Percentiles rank a stretch among this genome's conserved stretches.
Evolutionary conservation across 2,113 vertebrate genomes (phyloP).

Genomic region (Mionectes macconnelli): DNA sequence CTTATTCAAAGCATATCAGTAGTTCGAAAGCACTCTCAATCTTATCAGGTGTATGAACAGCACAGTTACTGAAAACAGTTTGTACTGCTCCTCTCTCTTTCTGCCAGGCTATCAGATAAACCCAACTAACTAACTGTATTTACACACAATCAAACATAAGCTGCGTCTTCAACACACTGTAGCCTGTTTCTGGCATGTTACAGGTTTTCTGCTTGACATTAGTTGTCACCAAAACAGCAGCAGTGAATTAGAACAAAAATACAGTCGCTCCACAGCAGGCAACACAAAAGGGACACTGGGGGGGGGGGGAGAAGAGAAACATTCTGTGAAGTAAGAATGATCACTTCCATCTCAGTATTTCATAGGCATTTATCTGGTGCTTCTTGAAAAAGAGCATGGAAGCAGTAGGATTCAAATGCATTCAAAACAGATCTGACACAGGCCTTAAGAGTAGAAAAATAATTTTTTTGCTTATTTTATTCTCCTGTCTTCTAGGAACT

Average conservation of each 20-base stretch:
- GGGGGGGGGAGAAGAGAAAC: neutral
- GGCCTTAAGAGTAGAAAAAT: neutral
- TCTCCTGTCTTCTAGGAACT: neutral
- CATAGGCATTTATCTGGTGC: neutral
- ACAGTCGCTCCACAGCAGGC: neutral
- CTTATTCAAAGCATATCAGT: constrained; percentile 85
- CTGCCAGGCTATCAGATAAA: constrained; percentile 81
- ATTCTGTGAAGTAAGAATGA: neutral
- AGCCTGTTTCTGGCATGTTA: constrained; percentile 33
- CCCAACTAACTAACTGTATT: constrained; percentile 80
- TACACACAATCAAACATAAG: constrained; percentile 77
- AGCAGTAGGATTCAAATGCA: neutral
- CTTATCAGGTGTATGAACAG: constrained; percentile 84
- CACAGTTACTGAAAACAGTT: constrained; percentile 80
- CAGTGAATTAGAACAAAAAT: constrained; percentile 29
- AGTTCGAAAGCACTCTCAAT: constrained; percentile 80
- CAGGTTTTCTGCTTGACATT: constrained; percentile 52
- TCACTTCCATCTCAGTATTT: neutral
- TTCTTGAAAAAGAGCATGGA: neutral
- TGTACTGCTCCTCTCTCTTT: constrained; percentile 74
- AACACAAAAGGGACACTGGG: neutral
- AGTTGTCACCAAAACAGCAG: constrained; percentile 49
- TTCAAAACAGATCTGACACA: neutral
- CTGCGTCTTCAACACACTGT: constrained; percentile 54
- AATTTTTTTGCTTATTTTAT: neutral